These are phyloP conservation scores for Neodiprion pinetum DNA, from an alignment of 1,140 invertebrate genomes.

Conservation along the genomic window DNA sequence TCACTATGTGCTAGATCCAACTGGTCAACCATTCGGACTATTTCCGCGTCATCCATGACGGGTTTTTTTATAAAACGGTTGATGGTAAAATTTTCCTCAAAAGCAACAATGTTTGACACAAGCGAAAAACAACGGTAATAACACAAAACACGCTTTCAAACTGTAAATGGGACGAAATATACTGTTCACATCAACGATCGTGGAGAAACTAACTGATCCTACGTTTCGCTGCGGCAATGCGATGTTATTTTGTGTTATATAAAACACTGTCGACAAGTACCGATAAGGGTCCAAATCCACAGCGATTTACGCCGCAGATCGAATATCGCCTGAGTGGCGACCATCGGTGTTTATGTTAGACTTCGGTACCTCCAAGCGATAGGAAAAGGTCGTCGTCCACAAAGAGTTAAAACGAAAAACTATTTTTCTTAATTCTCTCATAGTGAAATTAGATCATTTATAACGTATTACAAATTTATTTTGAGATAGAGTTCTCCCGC, in stretches of 20 bases:
- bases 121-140: slow-evolving; percentile 19
- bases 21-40: slow-evolving; percentile 9
- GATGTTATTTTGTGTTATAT: slow-evolving; percentile 8
- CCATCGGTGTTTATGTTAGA: no score
- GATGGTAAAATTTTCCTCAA: slow-evolving; percentile 22
- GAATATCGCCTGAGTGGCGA: slow-evolving; percentile 14
- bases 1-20: neutral
- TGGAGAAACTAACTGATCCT: neutral
- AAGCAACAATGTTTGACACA: slow-evolving; percentile 7
- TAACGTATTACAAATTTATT: no score
- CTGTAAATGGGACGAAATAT: slow-evolving; percentile 19
- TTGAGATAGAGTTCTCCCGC: no score
- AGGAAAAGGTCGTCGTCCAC: no score
- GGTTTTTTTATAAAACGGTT: slow-evolving; percentile 22
- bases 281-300: slow-evolving; percentile 21
- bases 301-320: slow-evolving; percentile 22
- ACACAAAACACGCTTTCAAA: slow-evolving; percentile 22
- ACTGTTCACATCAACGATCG: slow-evolving; percentile 20
- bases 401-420: no score
- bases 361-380: no score
- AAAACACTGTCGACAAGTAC: slow-evolving; percentile 23
- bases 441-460: no score
- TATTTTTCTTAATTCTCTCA: no score
- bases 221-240: no score
- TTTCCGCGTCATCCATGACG: slow-evolving; percentile 19